These are phyloP conservation scores for Zootoca vivipara DNA, from an alignment of 2,113 vertebrate species.

Conservation along the genomic window DNA sequence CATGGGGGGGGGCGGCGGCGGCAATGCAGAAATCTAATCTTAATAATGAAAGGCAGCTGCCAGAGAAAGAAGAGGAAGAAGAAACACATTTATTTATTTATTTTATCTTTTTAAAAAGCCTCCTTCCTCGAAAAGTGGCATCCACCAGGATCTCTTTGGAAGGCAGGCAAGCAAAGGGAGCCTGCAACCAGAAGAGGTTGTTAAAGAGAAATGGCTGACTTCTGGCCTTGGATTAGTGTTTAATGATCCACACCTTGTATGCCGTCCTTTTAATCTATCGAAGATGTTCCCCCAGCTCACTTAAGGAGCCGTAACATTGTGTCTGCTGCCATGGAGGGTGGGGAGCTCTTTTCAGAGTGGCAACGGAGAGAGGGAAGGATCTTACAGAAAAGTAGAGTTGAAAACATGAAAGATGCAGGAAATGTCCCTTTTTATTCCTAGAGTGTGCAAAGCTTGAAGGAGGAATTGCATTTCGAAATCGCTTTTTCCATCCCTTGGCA, in stretches of 20 bases:
- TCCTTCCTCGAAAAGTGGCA: neutral
- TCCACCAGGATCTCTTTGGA: conserved; percentile 16
- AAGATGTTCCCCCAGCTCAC: conserved; percentile 28
- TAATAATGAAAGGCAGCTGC: neutral
- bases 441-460: neutral
- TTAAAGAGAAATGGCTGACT: conserved; percentile 48
- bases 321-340: neutral
- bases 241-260: conserved; percentile 52
- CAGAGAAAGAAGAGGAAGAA: neutral
- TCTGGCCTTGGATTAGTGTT: conserved; percentile 58
- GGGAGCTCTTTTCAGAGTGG: conserved; percentile 5
- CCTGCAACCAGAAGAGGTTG: conserved; percentile 22
- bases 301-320: fast-evolving
- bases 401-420: neutral
- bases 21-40: neutral
- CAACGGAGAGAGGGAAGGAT: neutral
- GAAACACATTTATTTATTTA: neutral
- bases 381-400: conserved; percentile 15
- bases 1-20: neutral
- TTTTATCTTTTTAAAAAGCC: neutral
- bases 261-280: neutral
- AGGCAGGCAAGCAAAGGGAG: conserved; percentile 1
- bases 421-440: neutral
- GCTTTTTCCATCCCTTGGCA: neutral
- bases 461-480: neutral